Conservation (phyloP, 2,888 invertebrate genomes). For the Sinopyrophorus schimmeli region DNA sequence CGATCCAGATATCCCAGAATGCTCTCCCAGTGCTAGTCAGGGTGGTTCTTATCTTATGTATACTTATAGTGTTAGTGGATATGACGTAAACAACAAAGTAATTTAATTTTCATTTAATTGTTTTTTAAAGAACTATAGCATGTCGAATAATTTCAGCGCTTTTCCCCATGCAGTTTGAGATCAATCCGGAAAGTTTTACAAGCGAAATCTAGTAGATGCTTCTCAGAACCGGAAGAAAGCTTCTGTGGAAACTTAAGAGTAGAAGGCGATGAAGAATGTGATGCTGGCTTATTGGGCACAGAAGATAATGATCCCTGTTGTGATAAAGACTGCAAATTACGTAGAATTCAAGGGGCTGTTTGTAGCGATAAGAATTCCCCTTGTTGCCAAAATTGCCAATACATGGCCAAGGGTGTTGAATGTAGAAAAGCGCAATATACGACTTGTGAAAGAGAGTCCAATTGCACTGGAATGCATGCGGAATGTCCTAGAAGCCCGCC, state of each 20-base stretch:
- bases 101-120: constrained; percentile 2
- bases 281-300: constrained; percentile 90
- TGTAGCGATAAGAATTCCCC: constrained; percentile 98
- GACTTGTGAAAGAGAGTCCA: constrained; percentile 90
- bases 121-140: too few relatives aligned
- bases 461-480: constrained; percentile 80
- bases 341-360: constrained; percentile 80
- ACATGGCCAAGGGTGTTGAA: constrained; percentile 78
- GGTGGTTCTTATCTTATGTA: constrained; percentile 97
- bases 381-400: constrained; percentile 90
- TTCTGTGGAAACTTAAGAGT: constrained; percentile 96
- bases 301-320: constrained; percentile 94
- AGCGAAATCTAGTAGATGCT: constrained; percentile 89
- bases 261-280: constrained; percentile 95
- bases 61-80: constrained; percentile 94
- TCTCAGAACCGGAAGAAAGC: constrained; percentile 92
- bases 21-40: constrained; percentile 91
- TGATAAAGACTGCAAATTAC: constrained; percentile 87
- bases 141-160: constrained; percentile 67
- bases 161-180: constrained; percentile 92
- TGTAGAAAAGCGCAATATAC: constrained; percentile 90
- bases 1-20: constrained; percentile 94
- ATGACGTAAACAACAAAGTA: constrained; percentile 94
- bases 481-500: constrained; percentile 87
- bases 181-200: constrained; percentile 91